These are phyloP conservation scores for Heliocidaris tuberculata DNA, from an alignment of 35 echinoderm and acorn worm species.

Conservation along the genomic window DNA sequence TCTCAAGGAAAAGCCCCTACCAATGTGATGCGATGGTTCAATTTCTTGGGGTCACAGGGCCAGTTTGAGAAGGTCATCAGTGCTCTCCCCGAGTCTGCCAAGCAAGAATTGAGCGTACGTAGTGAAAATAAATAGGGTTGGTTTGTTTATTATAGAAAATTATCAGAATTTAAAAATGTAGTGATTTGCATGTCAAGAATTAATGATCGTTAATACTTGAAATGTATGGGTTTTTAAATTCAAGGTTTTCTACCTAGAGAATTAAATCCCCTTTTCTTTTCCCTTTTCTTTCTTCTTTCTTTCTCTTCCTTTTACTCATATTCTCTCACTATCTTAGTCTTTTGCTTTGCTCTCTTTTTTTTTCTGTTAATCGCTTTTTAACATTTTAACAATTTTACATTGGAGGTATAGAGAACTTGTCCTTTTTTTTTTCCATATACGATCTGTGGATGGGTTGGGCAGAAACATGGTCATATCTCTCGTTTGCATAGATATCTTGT, in stretches of 20 bases:
- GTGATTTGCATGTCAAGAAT: too few relatives aligned
- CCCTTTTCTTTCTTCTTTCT: too few relatives aligned
- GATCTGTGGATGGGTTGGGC: not conserved
- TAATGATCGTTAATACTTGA: too few relatives aligned
- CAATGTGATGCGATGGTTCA: slow-evolving; percentile 84
- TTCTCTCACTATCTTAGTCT: too few relatives aligned
- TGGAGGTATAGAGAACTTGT: not conserved
- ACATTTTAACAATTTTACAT: not conserved
- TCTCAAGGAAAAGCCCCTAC: slow-evolving; percentile 43
- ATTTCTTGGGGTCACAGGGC: slow-evolving; percentile 69
- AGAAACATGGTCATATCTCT: not conserved
- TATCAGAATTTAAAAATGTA: not conserved
- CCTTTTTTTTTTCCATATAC: not conserved
- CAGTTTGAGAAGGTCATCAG: slow-evolving; percentile 73
- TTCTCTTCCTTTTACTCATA: too few relatives aligned
- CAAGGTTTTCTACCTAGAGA: too few relatives aligned
- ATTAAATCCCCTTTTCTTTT: too few relatives aligned
- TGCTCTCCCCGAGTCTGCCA: slow-evolving; percentile 63
- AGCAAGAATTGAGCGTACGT: slow-evolving; percentile 5
- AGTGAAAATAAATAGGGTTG: not conserved
- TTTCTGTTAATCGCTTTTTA: too few relatives aligned
- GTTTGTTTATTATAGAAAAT: not conserved
- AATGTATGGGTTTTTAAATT: too few relatives aligned
- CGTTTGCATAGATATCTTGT: not conserved
- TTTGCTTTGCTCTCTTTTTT: too few relatives aligned